phyloP scores from a whole-genome alignment of 2,888 invertebrate genomes.

The Drosophila neonasuta region DNA sequence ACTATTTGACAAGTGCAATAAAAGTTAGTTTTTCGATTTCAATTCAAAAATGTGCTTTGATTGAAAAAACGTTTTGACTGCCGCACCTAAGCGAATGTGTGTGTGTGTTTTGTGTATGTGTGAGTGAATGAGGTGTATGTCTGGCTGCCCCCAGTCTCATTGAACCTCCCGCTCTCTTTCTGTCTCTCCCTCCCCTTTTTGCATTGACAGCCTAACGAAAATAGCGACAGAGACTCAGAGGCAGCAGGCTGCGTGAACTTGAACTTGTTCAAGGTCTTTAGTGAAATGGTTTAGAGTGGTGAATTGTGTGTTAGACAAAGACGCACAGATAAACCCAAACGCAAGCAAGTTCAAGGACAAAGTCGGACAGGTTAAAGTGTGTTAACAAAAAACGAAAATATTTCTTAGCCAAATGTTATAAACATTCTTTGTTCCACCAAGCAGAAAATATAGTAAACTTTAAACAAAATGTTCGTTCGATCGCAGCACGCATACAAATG shows the following conservation, averaged over 20 bases:
- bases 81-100: slow-evolving; percentile 5
- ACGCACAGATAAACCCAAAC: slow-evolving; percentile 21
- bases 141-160: slow-evolving; percentile 27
- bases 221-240: slow-evolving; percentile 44
- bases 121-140: slow-evolving; percentile 19
- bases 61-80: neutral
- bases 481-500: slow-evolving; percentile 30
- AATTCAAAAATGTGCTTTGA: neutral
- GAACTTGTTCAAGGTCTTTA: slow-evolving; percentile 71
- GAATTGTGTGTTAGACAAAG: slow-evolving; percentile 15
- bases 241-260: slow-evolving; percentile 55
- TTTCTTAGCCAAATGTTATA: slow-evolving; percentile 39
- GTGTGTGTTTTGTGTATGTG: neutral
- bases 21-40: neutral
- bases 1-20: slow-evolving; percentile 1
- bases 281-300: slow-evolving; percentile 31
- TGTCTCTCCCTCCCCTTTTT: neutral
- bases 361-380: slow-evolving; percentile 7
- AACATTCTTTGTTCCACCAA: slow-evolving; percentile 63
- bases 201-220: slow-evolving; percentile 10
- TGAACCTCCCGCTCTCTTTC: neutral
- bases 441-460: slow-evolving; percentile 28
- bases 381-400: neutral
- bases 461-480: slow-evolving; percentile 36
- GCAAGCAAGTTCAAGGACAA: slow-evolving; percentile 64